phyloP scores from a whole-genome alignment of 1,140 invertebrate genomes.

The Drosophila biarmipes region DNA sequence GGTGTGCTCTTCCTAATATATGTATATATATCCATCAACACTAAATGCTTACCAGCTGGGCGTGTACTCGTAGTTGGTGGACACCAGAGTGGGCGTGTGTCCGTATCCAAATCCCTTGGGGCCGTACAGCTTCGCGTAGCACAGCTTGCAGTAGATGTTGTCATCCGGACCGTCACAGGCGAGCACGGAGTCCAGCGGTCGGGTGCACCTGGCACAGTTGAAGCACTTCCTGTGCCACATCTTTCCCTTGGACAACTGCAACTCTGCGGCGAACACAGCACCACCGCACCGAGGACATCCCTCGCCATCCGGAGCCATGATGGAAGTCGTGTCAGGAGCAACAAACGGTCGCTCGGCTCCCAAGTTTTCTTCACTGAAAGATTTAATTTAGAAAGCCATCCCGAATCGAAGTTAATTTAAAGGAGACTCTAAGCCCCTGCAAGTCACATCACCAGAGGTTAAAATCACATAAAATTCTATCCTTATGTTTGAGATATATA shows the following conservation, averaged over 20 bases:
- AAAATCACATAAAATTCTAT: too few relatives aligned
- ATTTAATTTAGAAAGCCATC: not conserved
- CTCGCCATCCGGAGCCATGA: constrained; percentile 93
- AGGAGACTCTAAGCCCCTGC: too few relatives aligned
- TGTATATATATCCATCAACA: too few relatives aligned
- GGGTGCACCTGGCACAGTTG: constrained; percentile 95
- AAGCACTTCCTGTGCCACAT: constrained; percentile 98
- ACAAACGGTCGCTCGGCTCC: constrained; percentile 88
- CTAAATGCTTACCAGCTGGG: constrained; percentile 30
- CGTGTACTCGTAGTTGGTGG: constrained; percentile 89
- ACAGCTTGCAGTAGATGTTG: constrained; percentile 94
- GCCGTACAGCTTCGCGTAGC: constrained; percentile 95
- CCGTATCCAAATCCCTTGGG: constrained; percentile 96
- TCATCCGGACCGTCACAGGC: constrained; percentile 95
- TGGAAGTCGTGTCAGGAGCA: constrained; percentile 93
- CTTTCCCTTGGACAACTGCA: constrained; percentile 95
- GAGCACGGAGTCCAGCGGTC: constrained; percentile 96
- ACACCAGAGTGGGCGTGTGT: constrained; percentile 93
- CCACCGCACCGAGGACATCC: constrained; percentile 96
- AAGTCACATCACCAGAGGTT: too few relatives aligned
- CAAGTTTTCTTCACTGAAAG: constrained; percentile 21
- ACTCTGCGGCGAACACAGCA: constrained; percentile 96
- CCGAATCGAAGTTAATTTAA: too few relatives aligned
- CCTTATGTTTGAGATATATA: too few relatives aligned
- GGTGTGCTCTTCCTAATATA: not conserved